Base-by-base conservation (phyloP, 2,113 vertebrate genomes). In the Neomonachus schauinslandi region DNA sequence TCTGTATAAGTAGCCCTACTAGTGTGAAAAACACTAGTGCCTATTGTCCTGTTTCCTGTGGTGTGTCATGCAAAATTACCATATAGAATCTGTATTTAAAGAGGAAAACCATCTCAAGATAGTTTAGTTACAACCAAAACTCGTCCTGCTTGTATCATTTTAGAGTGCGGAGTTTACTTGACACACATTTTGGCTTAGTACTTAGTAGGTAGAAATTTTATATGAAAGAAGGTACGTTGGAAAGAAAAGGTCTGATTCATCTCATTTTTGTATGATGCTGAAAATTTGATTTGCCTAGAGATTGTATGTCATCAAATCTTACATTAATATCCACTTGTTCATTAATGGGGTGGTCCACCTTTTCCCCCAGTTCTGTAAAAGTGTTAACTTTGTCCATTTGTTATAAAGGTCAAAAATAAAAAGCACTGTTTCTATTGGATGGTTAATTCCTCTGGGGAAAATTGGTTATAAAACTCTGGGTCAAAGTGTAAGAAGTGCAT, bases 381-480 rank as follows among this genome's bases (percentile, higher is more conserved):
- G 84, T 88, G n/a, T n/a, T 91, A 89, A 80, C 39, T 80, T 80
- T 46, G 67, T 84, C 46, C 49, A 69, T 76, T 90, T 94, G 67
- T 76, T 74, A 76, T 39, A 85, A 89, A 76, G 33, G 12, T 49
- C 55, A 59, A 36, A 89, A 85, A 65, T 84, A 80, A 96, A 97
- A 91, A 92, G 5, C 55, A 72, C 46, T 80, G 33, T 92, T 96
- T 94, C 87, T 87, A 69, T 63, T 88, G 61, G n/a, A 77, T 71
- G 14, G 19, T 71, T 93, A 28, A 86, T 69, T 95, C n/a, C 0
- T 76, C 89, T 85, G 51, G 36, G 33, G 31, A 3, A 77, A 85
- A 69, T 51, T 63, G 31, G 10, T n/a, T 72, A 55, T 85, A 83
- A 91, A 92, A 71, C 33, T 31, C 33, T 93, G 42, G 28, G 59